These are phyloP conservation scores for Spilosoma lubricipeda DNA, from an alignment of 2,888 invertebrate genomes.

Conservation along the genomic window DNA sequence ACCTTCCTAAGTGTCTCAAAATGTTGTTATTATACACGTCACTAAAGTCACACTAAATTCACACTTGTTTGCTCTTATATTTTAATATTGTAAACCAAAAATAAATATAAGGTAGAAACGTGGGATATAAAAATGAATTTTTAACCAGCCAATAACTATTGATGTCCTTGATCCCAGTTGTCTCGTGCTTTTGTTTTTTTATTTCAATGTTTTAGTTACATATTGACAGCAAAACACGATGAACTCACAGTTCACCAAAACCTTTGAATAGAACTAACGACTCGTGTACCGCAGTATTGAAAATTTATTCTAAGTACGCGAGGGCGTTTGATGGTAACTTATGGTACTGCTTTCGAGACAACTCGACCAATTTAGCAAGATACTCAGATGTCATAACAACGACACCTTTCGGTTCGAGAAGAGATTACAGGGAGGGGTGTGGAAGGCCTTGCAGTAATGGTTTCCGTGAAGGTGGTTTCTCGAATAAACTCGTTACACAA, in stretches of 20 bases:
- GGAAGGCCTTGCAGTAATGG: constrained; percentile 56
- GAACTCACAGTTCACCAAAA: constrained; percentile 52
- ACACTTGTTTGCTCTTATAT: neutral
- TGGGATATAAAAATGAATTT: neutral
- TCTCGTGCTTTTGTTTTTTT: neutral
- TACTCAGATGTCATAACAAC: constrained; percentile 36
- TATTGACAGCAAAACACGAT: constrained; percentile 31
- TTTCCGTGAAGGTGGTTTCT: constrained; percentile 59
- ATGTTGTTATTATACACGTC: neutral
- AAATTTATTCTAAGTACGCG: constrained; percentile 84
- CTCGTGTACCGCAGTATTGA: constrained; percentile 76
- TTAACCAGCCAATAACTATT: neutral
- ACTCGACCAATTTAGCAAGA: constrained; percentile 59
- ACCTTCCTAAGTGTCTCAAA: neutral
- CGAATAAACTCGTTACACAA: constrained; percentile 69
- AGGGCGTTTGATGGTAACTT: constrained; percentile 79
- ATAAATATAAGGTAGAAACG: neutral
- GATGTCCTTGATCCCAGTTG: neutral
- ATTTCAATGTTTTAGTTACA: constrained; percentile 17
- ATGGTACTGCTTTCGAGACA: constrained; percentile 70
- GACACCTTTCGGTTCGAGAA: constrained; percentile 11
- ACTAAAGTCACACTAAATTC: too few relatives aligned
- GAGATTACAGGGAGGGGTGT: constrained; percentile 11
- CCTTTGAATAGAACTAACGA: constrained; percentile 81
- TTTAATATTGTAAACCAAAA: neutral